Conservation (phyloP, 2,113 vertebrate species). For the Myrmecobius fasciatus region DNA sequence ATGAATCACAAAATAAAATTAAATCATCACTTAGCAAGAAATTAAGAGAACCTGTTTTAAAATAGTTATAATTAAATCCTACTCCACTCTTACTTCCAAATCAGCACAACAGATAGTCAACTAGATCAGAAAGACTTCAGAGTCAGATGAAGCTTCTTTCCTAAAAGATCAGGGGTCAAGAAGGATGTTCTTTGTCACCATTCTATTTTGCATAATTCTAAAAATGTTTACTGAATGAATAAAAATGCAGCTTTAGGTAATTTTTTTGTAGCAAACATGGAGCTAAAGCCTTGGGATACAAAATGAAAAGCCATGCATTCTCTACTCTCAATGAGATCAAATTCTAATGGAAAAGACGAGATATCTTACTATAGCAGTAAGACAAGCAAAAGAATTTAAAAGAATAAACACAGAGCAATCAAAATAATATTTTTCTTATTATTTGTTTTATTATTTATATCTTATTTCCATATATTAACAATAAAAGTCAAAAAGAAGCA, state of each 20-base stretch:
- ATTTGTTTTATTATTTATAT: not conserved
- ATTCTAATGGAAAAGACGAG: not conserved
- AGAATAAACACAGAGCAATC: not conserved
- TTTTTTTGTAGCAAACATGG: not conserved
- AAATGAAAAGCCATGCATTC: not conserved
- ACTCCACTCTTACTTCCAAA: not conserved
- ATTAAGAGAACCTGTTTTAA: not conserved
- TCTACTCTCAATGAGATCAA: not conserved
- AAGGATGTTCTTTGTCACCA: not conserved
- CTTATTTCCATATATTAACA: not conserved
- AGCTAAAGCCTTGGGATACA: not conserved
- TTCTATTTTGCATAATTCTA: not conserved
- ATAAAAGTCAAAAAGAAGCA: not conserved
- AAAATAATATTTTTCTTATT: too few species aligned
- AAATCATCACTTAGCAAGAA: not conserved
- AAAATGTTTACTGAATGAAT: not conserved
- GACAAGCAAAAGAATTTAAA: not conserved
- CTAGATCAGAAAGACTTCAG: not conserved
- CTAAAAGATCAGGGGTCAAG: not conserved
- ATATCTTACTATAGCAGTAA: not conserved
- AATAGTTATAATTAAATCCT: not conserved
- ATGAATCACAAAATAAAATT: not conserved
- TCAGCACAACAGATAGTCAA: not conserved
- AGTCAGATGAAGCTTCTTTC: not conserved
- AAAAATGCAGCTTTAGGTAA: not conserved